Base-by-base conservation (phyloP, 2,797 vertebrate species). In the Labroides dimidiatus region DNA sequence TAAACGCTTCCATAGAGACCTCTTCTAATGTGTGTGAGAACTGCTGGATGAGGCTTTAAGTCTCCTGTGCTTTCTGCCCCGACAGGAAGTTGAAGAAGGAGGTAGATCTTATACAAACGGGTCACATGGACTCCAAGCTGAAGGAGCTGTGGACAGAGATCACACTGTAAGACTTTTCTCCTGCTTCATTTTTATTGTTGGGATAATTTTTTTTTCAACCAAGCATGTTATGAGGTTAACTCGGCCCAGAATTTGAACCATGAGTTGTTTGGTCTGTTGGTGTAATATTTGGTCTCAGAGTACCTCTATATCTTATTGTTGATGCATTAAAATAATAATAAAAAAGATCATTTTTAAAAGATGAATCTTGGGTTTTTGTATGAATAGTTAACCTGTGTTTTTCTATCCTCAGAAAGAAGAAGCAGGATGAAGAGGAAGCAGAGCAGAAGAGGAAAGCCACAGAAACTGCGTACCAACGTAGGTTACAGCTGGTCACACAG, bases 371-470 rank as follows among this genome's bases (percentile, higher is more conserved):
- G 12, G 39, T 41, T 5, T 33, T 52, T 1, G 50, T 14, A n/a
- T n/a, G n/a, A n/a, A n/a, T n/a, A n/a, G n/a, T n/a, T n/a, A 15
- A 55, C 14, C 13, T 37, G 2, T 62, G 15, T 74, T 4, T 16
- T 27, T 23, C 13, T 33, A 41, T 49, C 51, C 52, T 10, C 70
- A 99, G 98, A 91, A 99, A 97, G 86, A 99, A 96, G 92, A 99
- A 97, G 83, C 94, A 97, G 86, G 96, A 98, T 19, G 98, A 99
- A 54, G 97, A 99, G 19, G 97, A 98, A 67, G 97, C 97, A 60
- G 97, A 99, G 73, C 95, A 96, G 84, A 99, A 97, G 85, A 96
- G 94, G 82, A 97, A 96, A 90, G 96, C 97, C 73, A 99, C 97
- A 68, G 98, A 99, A 87, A 93, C 94, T 47, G 97, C 98, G 11